Percentiles rank a stretch among this genome's conserved stretches.
Conservation (phyloP, 2,113 vertebrate genomes). For the Oncorhynchus mykiss region DNA sequence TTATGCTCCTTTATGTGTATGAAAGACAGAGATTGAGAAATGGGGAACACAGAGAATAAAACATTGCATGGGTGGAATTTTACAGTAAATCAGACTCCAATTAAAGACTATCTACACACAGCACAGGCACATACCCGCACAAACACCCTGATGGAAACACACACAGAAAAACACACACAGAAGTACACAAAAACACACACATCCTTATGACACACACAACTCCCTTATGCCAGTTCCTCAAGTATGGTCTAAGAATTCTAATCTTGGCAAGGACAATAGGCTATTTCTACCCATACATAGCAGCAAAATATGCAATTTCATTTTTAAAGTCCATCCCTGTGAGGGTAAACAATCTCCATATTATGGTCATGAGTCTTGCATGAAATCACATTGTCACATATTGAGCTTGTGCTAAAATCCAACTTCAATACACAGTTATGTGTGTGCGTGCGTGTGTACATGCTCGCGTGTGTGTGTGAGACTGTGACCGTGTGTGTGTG, state of each 20-base stretch:
- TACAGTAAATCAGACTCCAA: conserved; percentile 40
- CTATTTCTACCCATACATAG: conserved; percentile 33
- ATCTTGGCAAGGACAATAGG: conserved; percentile 46
- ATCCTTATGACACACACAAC: neutral
- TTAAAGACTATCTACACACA: conserved; percentile 10
- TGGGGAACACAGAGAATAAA: conserved; percentile 25
- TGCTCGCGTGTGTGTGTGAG: too few relatives aligned
- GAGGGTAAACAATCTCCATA: conserved; percentile 11
- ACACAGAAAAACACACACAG: conserved; percentile 23
- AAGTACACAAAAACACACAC: neutral
- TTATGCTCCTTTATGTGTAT: conserved; percentile 40
- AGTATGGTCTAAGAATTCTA: conserved; percentile 7
- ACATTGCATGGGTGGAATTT: conserved; percentile 24
- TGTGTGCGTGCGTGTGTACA: neutral
- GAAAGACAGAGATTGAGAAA: conserved; percentile 36
- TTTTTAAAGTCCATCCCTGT: conserved; percentile 14
- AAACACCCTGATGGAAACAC: neutral
- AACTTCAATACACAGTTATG: neutral
- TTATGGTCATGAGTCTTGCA: conserved; percentile 17
- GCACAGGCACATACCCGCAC: neutral
- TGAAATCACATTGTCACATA: conserved; percentile 24
- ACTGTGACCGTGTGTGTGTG: neutral
- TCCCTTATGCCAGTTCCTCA: neutral
- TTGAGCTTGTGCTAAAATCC: neutral
- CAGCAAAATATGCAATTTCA: neutral